Evolutionary conservation across 2,888 invertebrate genomes (phyloP).

Genomic region (Blastobasis lacticolella): DNA sequence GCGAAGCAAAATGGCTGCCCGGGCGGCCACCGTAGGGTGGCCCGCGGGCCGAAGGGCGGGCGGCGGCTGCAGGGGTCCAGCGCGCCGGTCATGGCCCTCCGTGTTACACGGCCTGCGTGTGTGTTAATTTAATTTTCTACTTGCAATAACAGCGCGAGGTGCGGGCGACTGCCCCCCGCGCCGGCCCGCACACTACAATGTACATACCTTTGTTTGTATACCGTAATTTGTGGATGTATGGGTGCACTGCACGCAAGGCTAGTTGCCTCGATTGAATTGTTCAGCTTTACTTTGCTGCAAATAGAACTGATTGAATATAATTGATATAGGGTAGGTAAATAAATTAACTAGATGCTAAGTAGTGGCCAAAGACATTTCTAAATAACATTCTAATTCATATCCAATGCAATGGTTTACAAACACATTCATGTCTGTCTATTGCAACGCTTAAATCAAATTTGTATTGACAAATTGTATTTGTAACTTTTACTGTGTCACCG

Average conservation of each 20-base stretch:
- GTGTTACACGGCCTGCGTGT: conserved; percentile 56
- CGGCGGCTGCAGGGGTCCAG: neutral
- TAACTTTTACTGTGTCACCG: neutral
- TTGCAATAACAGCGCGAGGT: conserved; percentile 41
- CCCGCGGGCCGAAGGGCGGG: conserved; percentile 7
- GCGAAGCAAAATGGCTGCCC: conserved; percentile 69
- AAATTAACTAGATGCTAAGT: too few relatives aligned
- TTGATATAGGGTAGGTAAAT: too few relatives aligned
- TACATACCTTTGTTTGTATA: conserved; percentile 48
- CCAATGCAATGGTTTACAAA: too few relatives aligned
- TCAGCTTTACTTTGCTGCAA: neutral
- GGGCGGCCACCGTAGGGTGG: conserved; percentile 16
- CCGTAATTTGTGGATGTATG: conserved; percentile 34
- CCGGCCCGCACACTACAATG: conserved; percentile 37
- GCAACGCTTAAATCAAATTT: conserved; percentile 1
- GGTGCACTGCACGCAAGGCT: conserved; percentile 13
- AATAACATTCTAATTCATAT: too few relatives aligned
- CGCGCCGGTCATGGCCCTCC: conserved; percentile 41
- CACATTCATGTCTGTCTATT: too few relatives aligned
- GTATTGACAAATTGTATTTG: conserved; percentile 2
- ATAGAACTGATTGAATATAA: too few relatives aligned
- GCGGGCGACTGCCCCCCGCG: neutral
- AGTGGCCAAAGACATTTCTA: too few relatives aligned
- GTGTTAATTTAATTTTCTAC: conserved; percentile 73
- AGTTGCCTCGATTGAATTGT: conserved; percentile 23